A percentile compares a stretch with the other conserved stretches of the same genome.
Evolutionary conservation across 2,113 vertebrate species (phyloP).

Genomic region (Neoarius graeffei): DNA sequence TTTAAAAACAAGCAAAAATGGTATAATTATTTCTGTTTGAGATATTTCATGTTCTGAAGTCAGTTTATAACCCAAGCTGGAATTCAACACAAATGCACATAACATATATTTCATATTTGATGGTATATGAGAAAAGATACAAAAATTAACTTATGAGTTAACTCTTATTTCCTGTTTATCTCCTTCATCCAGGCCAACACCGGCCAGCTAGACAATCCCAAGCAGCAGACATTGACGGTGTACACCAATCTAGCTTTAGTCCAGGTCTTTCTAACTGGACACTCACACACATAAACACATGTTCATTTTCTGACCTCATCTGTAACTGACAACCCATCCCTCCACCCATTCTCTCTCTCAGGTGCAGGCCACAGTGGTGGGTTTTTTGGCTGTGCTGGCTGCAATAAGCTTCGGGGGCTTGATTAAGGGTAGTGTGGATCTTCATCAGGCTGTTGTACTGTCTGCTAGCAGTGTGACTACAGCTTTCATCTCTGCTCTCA

Average conservation of each 20-base stretch:
- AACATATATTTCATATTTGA: background rate
- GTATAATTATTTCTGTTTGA: background rate
- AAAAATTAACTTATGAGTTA: background rate
- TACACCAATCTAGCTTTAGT: constrained; percentile 91
- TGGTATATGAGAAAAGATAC: background rate
- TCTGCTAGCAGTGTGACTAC: constrained; percentile 90
- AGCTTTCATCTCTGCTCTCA: constrained; percentile 86
- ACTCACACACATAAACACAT: background rate
- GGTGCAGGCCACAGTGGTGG: constrained; percentile 93
- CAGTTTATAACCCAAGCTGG: background rate
- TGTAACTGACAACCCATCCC: too few relatives aligned
- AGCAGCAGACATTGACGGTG: constrained; percentile 82
- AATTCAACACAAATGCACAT: background rate
- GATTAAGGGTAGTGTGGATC: constrained; percentile 79
- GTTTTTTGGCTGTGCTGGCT: constrained; percentile 86
- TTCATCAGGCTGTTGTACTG: constrained; percentile 81
- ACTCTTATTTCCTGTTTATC: background rate
- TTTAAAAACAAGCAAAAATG: background rate
- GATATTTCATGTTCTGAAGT: background rate
- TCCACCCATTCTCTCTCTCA: constrained; percentile 55
- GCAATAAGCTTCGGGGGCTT: constrained; percentile 81
- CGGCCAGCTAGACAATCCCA: constrained; percentile 86
- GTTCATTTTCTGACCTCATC: background rate
- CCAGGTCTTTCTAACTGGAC: constrained; percentile 74
- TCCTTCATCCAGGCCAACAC: constrained; percentile 83